These are phyloP conservation scores for Cotesia glomerata DNA, from an alignment of 1,140 invertebrate genomes.

Conservation along the genomic window DNA sequence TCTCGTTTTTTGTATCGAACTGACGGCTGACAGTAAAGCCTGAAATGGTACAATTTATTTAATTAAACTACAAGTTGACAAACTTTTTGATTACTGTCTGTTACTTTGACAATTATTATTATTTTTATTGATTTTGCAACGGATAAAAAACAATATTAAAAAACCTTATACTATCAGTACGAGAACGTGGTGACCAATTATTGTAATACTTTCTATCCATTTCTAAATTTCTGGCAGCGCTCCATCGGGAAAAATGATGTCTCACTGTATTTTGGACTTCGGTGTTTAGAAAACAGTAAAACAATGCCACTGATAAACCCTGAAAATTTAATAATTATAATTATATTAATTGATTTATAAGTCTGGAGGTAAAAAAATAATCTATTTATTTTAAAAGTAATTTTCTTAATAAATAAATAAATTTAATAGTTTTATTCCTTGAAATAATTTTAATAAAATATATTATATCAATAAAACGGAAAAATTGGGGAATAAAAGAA, in stretches of 20 bases:
- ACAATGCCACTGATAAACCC: conserved; percentile 85
- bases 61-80: background rate
- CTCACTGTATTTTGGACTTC: conserved; percentile 86
- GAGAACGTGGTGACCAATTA: conserved; percentile 79
- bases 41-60: conserved; percentile 41
- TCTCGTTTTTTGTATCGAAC: conserved; percentile 68
- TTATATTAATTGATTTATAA: conserved; percentile 4
- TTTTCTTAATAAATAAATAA: too few relatives aligned
- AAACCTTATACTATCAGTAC: conserved; percentile 82
- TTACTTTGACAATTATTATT: too few relatives aligned
- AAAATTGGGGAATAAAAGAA: too few relatives aligned
- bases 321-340: conserved; percentile 52
- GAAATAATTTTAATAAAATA: too few relatives aligned
- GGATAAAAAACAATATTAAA: background rate
- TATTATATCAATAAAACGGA: too few relatives aligned
- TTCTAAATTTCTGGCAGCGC: conserved; percentile 68
- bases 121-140: background rate
- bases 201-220: conserved; percentile 70
- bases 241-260: conserved; percentile 83
- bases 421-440: too few relatives aligned
- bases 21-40: conserved; percentile 70
- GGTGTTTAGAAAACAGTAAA: conserved; percentile 92
- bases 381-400: too few relatives aligned
- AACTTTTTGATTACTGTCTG: background rate
- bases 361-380: background rate